These are phyloP conservation scores for Echinarachnius parma DNA, from an alignment of 53 echinoderm and acorn worm species.

Conservation along the genomic window DNA sequence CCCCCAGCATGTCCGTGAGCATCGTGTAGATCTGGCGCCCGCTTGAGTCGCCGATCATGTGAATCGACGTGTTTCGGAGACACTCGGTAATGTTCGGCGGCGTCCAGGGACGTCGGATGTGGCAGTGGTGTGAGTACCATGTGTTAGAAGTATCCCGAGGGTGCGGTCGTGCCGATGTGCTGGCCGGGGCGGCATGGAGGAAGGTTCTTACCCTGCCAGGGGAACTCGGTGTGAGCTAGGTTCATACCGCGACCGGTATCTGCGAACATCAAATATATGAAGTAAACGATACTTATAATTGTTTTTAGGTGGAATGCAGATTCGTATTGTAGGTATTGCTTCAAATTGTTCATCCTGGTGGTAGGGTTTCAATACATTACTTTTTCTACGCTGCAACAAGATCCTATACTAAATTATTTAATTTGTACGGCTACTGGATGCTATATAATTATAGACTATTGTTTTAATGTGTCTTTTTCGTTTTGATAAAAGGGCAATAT, in stretches of 20 bases:
- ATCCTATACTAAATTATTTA: too few relatives aligned
- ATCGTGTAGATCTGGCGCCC: constrained; percentile 20
- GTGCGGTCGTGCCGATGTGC: constrained; percentile 20
- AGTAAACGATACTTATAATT: too few relatives aligned
- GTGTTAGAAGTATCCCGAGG: constrained; percentile 44
- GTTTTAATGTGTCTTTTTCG: too few relatives aligned
- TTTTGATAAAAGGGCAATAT: too few relatives aligned
- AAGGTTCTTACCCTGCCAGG: constrained; percentile 22
- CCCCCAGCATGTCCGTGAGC: background rate
- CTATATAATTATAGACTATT: too few relatives aligned
- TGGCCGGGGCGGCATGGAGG: constrained; percentile 41
- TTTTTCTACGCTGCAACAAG: too few relatives aligned
- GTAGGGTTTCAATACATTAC: too few relatives aligned
- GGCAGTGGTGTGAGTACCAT: constrained; percentile 38
- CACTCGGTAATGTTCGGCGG: background rate
- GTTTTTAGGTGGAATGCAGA: too few relatives aligned
- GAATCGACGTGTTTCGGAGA: constrained; percentile 6
- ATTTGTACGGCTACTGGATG: too few relatives aligned
- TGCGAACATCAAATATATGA: too few relatives aligned
- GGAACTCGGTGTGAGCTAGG: background rate
- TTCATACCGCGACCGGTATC: background rate
- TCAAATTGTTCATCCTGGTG: too few relatives aligned
- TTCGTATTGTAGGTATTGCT: too few relatives aligned
- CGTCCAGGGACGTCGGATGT: constrained; percentile 15
- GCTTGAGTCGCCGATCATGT: constrained; percentile 32